phyloP scores from a whole-genome alignment of 1,140 invertebrate genomes.

The Drosophila kohkoa region DNA sequence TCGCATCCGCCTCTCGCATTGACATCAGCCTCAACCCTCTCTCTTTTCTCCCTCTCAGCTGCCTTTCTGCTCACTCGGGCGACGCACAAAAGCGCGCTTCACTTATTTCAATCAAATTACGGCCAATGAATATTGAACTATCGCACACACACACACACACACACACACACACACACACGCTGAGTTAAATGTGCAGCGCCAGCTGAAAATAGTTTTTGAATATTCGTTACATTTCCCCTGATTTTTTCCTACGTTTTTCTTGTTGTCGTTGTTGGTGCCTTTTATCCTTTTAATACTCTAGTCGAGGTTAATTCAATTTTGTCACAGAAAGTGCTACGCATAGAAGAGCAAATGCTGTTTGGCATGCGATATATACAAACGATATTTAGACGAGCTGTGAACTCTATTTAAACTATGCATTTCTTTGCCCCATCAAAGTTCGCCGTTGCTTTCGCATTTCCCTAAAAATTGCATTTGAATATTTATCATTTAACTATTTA shows the following conservation, averaged over 20 bases:
- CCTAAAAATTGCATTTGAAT: too few species aligned
- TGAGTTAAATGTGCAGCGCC: slow-evolving; percentile 12
- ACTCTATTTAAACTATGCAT: too few species aligned
- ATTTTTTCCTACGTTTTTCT: too few species aligned
- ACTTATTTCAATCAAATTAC: slow-evolving; percentile 82
- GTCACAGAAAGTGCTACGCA: not conserved
- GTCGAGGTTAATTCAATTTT: not conserved
- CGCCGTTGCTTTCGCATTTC: too few species aligned
- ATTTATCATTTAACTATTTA: too few species aligned
- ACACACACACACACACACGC: slow-evolving; percentile 14
- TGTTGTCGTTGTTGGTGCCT: not conserved
- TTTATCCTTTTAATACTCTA: slow-evolving; percentile 2
- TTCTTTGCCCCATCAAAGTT: too few species aligned
- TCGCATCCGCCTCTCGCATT: not conserved
- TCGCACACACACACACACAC: slow-evolving; percentile 47
- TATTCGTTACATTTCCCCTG: slow-evolving; percentile 44
- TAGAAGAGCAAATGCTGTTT: not conserved
- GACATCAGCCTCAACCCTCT: not conserved
- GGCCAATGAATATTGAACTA: slow-evolving; percentile 82
- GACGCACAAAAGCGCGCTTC: slow-evolving; percentile 79
- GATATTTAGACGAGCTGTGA: too few species aligned
- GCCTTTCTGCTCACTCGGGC: slow-evolving; percentile 62
- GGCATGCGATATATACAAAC: too few species aligned
- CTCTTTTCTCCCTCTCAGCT: not conserved
- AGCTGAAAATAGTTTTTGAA: slow-evolving; percentile 65